A percentile compares a stretch with the other conserved stretches of the same genome.
phyloP scores from a whole-genome alignment of 2,797 vertebrate genomes.

The Echiichthys vipera region DNA sequence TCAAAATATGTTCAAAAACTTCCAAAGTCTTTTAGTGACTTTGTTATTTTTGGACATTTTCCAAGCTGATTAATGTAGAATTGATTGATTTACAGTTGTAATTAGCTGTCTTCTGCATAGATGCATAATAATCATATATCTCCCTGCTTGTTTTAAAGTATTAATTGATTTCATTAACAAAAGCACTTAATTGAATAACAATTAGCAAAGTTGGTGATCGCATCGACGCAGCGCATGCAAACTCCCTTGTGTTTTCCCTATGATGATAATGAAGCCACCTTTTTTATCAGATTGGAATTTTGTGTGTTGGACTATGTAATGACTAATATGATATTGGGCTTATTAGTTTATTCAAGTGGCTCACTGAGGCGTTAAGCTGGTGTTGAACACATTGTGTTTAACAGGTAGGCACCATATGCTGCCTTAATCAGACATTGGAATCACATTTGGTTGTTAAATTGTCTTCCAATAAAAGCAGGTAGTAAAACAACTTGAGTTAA shows the following conservation, averaged over 20 bases:
- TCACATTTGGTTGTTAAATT: conserved; percentile 82
- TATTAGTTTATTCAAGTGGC: conserved; percentile 80
- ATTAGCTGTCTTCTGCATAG: conserved; percentile 83
- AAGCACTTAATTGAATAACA: conserved; percentile 87
- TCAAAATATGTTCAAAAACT: conserved; percentile 79
- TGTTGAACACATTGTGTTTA: conserved; percentile 78
- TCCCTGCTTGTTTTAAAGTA: conserved; percentile 82
- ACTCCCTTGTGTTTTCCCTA: conserved; percentile 83
- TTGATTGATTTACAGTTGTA: conserved; percentile 86
- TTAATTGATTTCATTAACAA: conserved; percentile 88
- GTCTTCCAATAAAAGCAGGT: conserved; percentile 82
- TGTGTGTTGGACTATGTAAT: conserved; percentile 87
- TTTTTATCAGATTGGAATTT: conserved; percentile 86
- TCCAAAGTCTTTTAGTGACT: conserved; percentile 84
- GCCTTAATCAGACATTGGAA: conserved; percentile 82
- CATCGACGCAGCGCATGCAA: conserved; percentile 69
- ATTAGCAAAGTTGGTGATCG: conserved; percentile 83
- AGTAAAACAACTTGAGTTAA: conserved; percentile 81
- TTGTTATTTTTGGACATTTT: conserved; percentile 84
- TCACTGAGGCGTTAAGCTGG: conserved; percentile 76
- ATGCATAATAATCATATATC: conserved; percentile 85
- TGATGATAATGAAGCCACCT: conserved; percentile 83
- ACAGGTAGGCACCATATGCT: conserved; percentile 83
- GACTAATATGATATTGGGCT: conserved; percentile 82
- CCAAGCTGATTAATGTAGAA: conserved; percentile 82